Evolutionary conservation across 2,888 invertebrate species (phyloP).

Genomic region (Cataglyphis altisquamis): DNA sequence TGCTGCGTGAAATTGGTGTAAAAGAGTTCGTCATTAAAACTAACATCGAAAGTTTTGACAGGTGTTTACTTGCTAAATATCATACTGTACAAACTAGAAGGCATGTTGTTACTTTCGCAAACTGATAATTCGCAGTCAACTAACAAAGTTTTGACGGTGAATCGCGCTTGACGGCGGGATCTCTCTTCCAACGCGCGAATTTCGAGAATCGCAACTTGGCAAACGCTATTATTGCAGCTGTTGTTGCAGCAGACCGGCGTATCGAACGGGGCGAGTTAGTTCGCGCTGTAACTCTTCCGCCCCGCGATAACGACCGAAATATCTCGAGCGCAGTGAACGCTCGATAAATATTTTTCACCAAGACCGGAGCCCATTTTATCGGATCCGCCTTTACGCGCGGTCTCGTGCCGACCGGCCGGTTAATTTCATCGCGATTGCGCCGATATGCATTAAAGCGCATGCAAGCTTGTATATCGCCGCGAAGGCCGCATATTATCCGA

Average conservation of each 20-base stretch:
- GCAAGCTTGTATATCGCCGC: conserved; percentile 64
- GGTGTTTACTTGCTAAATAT: neutral
- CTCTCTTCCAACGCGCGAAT: neutral
- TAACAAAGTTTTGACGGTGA: neutral
- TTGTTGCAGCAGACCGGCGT: neutral
- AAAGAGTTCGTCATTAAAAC: neutral
- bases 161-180: neutral
- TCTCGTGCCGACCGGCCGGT: conserved; percentile 56
- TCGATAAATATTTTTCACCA: conserved; percentile 57
- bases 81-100: neutral
- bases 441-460: conserved; percentile 67
- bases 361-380: neutral
- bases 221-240: neutral
- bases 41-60: neutral
- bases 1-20: neutral
- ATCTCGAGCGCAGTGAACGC: conserved; percentile 33
- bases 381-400: conserved; percentile 60
- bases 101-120: neutral
- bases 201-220: neutral
- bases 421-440: conserved; percentile 61
- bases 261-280: neutral
- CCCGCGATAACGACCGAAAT: conserved; percentile 57
- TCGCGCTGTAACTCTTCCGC: conserved; percentile 33
- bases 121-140: neutral
- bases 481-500: conserved; percentile 60